Conservation (phyloP, 2,797 vertebrate species). For the Pangasius larnaudii region DNA sequence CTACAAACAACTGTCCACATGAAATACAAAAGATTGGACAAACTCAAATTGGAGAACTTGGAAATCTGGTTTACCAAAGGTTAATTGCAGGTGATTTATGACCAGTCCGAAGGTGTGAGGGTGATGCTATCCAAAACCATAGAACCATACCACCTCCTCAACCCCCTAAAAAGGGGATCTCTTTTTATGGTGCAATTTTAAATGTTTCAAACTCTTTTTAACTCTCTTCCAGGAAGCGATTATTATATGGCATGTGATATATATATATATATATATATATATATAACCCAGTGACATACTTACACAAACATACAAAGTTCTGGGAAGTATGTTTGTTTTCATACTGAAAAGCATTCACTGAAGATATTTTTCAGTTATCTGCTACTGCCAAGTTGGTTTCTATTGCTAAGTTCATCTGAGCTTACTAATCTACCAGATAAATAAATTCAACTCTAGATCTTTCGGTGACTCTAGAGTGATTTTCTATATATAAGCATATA, state of each 20-base stretch:
- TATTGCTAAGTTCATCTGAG: not conserved
- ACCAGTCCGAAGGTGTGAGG: not conserved
- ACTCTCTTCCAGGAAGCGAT: not conserved
- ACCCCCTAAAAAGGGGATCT: not conserved
- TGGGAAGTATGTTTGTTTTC: not conserved
- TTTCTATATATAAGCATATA: not conserved
- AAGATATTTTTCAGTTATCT: not conserved
- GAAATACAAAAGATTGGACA: not conserved
- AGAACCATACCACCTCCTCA: not conserved
- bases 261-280: not conserved
- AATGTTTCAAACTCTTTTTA: not conserved
- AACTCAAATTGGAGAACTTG: not conserved
- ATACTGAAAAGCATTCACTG: not conserved
- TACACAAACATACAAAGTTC: not conserved
- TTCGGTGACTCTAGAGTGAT: not conserved
- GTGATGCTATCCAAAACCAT: not conserved
- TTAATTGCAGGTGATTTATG: not conserved
- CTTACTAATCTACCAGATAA: slow-evolving; percentile 1
- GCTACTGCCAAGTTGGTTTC: not conserved
- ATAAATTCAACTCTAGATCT: not conserved
- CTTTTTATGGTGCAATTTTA: not conserved
- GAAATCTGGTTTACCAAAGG: not conserved
- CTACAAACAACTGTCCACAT: not conserved
- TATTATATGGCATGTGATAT: not conserved
- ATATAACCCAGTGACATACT: not conserved